Evolutionary conservation across 2,888 invertebrate species (phyloP), one percentile per base, ranked within the genome.

Genomic region (Antheraea yamamai): DNA sequence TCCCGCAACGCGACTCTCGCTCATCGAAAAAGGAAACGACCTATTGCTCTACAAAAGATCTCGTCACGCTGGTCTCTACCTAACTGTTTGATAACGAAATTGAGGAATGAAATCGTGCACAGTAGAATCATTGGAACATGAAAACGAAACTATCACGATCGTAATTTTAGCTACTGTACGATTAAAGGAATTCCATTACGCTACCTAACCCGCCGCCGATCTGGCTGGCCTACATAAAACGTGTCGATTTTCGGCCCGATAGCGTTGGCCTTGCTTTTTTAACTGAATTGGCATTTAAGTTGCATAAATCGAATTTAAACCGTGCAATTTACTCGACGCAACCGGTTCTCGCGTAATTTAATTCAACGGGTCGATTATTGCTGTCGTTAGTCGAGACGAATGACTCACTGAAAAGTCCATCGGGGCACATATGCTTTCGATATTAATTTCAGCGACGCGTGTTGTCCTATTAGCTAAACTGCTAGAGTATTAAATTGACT

Each of bases 91-190:
- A 84, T 86, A 87, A 87, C 86, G 81, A 85, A 89, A 89, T 88
- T 86, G 87, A 84, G 88, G 85, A 90, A 89, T 87, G 87, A 90
- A 87, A 86, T 85, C 84, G 86, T 86, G 84, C 87, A 87, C 89
- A 90, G 87, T 88, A 85, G 81, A 89, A 83, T 85, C 89, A 89
- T 88, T 90, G 88, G 88, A 87, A 90, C 93, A 91, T 91, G 89
- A 93, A 93, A 93, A 92, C 85, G 88, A 91, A 92, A 92, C 91
- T 92, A 92, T 92, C 91, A 89, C 88, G 89, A 89, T 85, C 85
- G 84, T 90, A 89, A 92, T 91, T 91, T 89, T 88, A 84, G 88
- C 91, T 90, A 89, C 91, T 88, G 91, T 86, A 87, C 88, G 89
- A 88, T 87, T 87, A 87, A 85, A 91, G 90, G 92, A 91, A 88